Evolutionary conservation across 2,113 vertebrate genomes (phyloP).

Genomic region (Crotalus horridus): DNA sequence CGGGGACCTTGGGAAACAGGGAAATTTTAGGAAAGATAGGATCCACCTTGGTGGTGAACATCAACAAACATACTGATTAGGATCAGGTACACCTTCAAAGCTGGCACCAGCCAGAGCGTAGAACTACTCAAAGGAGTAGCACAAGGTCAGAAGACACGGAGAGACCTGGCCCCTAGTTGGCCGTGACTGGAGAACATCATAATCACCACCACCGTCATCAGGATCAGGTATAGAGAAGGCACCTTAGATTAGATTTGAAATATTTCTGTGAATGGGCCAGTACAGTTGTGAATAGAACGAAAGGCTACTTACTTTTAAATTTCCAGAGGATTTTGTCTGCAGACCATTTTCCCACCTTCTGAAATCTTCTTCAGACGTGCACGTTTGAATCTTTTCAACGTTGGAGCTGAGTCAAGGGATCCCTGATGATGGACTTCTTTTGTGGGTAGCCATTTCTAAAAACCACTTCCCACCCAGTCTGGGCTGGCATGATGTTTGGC

Average conservation of each 20-base stretch:
- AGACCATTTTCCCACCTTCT: background rate
- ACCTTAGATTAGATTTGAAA: background rate
- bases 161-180: too few species aligned
- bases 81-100: too few species aligned
- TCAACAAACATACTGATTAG: background rate
- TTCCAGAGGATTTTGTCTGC: background rate
- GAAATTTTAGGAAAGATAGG: background rate
- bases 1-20: background rate
- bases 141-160: too few species aligned
- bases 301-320: background rate
- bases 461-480: background rate
- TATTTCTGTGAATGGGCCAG: too few species aligned
- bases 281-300: too few species aligned
- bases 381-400: background rate
- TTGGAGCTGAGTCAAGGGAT: background rate
- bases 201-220: background rate
- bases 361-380: background rate
- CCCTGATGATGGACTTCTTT: background rate
- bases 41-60: background rate
- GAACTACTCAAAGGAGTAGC: too few species aligned
- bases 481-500: background rate
- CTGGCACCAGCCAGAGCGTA: too few species aligned
- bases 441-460: background rate
- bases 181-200: too few species aligned
- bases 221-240: too few species aligned